phyloP scores from a whole-genome alignment of 2,888 invertebrate species.

The Tenodera sinensis region DNA sequence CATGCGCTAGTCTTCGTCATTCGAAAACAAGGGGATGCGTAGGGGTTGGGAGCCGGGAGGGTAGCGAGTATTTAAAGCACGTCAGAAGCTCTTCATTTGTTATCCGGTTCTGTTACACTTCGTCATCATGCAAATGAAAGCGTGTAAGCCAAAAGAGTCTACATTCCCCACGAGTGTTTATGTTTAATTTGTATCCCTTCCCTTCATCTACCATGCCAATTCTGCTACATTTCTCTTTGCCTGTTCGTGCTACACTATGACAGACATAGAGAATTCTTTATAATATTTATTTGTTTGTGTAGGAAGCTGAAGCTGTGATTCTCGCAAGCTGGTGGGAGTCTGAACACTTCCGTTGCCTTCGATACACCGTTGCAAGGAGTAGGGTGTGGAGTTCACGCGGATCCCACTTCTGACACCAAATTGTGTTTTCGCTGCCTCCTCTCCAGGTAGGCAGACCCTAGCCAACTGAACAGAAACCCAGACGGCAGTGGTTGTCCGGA shows the following conservation, averaged over 20 bases:
- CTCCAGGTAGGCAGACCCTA: not conserved
- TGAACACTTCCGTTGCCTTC: not conserved
- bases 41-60: not conserved
- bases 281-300: not conserved
- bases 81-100: not conserved
- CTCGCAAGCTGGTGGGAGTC: not conserved
- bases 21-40: not conserved
- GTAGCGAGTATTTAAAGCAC: not conserved
- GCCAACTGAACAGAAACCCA: not conserved
- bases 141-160: not conserved
- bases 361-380: not conserved
- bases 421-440: not conserved
- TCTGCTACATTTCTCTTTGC: not conserved
- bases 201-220: not conserved
- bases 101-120: not conserved
- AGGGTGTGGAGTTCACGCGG: not conserved
- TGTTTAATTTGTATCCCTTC: not conserved
- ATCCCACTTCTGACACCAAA: not conserved
- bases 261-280: not conserved
- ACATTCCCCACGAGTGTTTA: not conserved
- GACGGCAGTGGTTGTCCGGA: not conserved
- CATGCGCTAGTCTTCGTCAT: not conserved
- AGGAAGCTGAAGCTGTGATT: not conserved
- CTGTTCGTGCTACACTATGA: not conserved
- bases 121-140: not conserved